Evolutionary conservation across 2,797 vertebrate species (phyloP), one percentile per base, ranked within the genome.

Genomic region (Malurus splendens): DNA sequence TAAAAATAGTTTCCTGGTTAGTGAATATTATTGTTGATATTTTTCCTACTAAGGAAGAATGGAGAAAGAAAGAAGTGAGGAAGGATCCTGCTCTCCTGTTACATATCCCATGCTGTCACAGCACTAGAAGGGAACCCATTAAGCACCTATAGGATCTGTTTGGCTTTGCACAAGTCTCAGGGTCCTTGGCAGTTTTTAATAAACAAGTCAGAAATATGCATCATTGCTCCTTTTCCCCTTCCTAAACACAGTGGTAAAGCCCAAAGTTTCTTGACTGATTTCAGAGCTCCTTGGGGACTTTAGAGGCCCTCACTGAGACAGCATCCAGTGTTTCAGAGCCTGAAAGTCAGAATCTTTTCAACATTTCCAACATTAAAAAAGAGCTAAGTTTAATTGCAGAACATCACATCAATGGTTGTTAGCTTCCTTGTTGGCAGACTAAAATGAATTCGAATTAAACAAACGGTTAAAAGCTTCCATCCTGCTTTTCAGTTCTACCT

Each of bases 31-130:
- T 47, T n/a, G 27, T 41, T 90, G 36, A 32, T 82, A 36, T 60
- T 91, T 91, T 88, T 82, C 44, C 27, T 82, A 12, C 44, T 66
- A 66, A 82, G 61, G 33, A 89, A 82, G n/a, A 86, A 55, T 2
- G 13, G 56, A 85, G 57, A 72, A 85, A 81, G 57, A 82, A 95
- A 93, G 86, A 28, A 1, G 2, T 11, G 39, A 70, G 30, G 36
- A 44, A 68, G n/a, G 18, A 83, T 36, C 4, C 41, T 27, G 9
- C 17, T 80, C 0, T 0, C 36, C 20, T 39, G 6, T 55, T 51
- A 28, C 0, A 4, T 48, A 54, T 48, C 42, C 27, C 1, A 0
- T 72, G 30, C n/a, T 45, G 42, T 36, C 57, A 32, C 20, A 70
- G 22, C 0, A 2, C 50, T 45, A 30, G 30, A 18, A 0, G 0